Evolutionary conservation across 2,113 vertebrate genomes (phyloP), one percentile per base, ranked within the genome.

Genomic region (Heterotilapia buettikoferi): DNA sequence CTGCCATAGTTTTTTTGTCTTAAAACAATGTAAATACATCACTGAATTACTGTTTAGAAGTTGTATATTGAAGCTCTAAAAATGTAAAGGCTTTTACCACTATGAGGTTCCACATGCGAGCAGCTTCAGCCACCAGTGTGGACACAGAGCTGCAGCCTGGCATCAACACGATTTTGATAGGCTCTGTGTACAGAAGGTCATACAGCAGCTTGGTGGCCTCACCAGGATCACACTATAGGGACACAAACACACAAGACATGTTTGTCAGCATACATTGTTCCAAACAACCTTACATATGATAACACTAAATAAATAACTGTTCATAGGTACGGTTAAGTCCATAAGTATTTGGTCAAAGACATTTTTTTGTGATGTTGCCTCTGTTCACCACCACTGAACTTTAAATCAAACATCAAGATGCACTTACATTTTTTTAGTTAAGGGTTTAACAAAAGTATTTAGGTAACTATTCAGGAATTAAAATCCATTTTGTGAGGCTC

Each of bases 51-150:
- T 43, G 63, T 71, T 21, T 68, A 68, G n/a, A 43, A 71, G 66
- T 9, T 73, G 13, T 71, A 43, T 43, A 10, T 45, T 73, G 40
- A 73, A 73, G 38, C 2, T 6, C 36, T 71, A 43, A 8, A 71
- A 9, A 71, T 71, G 66, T 71, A 43, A 26, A 24, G 38, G 33
- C 14, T 82, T 87, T 92, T 91, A 98, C 98, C 97, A 98, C 98
- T 2, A 98, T 98, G 89, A 98, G 98, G 94, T 98, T 98, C 98
- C 98, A 98, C 97, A 98, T 98, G n/a, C 98, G 97, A 7, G 98
- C 98, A 0, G 98, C 98, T 89, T 98, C 98, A 0, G 98, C 98
- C 89, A 98, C 98, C 66, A 98, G 94, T 0, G 98, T 98, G 79
- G 98, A 98, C 54, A 98, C 98, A 0, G 97, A 97, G 93, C 98